Conservation (phyloP, 2,113 vertebrate species). For the Sus scrofa region DNA sequence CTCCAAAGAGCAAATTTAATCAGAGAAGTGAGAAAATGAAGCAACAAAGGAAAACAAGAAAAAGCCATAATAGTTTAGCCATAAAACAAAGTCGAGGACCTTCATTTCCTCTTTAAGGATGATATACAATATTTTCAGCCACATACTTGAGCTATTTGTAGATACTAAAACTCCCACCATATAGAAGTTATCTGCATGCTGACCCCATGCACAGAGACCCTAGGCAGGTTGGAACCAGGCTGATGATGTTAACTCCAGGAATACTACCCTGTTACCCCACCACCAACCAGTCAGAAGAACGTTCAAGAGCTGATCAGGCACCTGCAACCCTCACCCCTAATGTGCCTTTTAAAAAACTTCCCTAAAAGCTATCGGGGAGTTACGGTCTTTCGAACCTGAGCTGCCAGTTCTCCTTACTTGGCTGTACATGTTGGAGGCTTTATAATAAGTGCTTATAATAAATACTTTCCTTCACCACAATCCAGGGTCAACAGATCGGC, state of each 20-base stretch:
- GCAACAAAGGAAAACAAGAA: background rate
- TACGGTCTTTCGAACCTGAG: background rate
- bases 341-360: background rate
- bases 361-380: background rate
- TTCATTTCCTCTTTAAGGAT: background rate
- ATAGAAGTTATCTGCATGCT: background rate
- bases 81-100: background rate
- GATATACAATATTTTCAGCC: background rate
- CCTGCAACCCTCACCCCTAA: background rate
- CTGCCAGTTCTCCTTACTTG: background rate
- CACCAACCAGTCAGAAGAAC: background rate
- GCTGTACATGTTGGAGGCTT: background rate
- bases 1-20: background rate
- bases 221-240: background rate
- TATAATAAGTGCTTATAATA: background rate
- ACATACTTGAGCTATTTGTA: background rate
- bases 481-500: background rate
- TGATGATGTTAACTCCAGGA: background rate
- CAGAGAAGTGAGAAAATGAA: background rate
- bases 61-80: background rate
- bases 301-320: background rate
- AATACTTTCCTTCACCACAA: background rate
- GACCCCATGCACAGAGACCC: background rate
- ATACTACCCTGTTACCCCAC: background rate
- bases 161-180: background rate